A percentile compares a stretch with the other conserved stretches of the same genome.
Evolutionary conservation across 2,797 vertebrate species (phyloP).

Genomic region (Sylvilagus floridanus): DNA sequence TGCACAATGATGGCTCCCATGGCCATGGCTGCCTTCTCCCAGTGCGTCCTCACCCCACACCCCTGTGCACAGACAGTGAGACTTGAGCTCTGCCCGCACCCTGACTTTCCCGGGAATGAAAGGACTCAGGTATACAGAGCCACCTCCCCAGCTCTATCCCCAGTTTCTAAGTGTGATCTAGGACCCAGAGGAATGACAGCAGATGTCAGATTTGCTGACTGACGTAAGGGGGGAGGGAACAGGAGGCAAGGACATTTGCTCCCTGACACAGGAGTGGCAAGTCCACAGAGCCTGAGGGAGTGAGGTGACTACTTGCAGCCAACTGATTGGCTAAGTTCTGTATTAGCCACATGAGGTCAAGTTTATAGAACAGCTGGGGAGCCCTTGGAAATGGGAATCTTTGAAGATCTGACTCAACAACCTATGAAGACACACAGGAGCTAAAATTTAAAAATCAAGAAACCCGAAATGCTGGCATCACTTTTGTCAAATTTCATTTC

Average conservation of each 20-base stretch:
- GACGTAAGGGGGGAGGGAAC: neutral
- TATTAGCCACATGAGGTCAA: neutral
- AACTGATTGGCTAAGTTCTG: neutral
- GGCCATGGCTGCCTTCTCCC: too few species aligned
- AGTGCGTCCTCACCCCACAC: too few species aligned
- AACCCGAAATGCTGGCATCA: neutral
- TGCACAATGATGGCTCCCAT: too few species aligned
- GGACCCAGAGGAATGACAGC: accelerated
- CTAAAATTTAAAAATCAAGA: neutral
- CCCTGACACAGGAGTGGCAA: neutral
- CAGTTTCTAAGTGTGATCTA: neutral
- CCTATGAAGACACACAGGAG: neutral
- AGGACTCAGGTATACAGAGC: neutral
- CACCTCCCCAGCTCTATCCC: neutral
- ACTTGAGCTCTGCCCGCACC: too few species aligned
- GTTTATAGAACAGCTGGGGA: neutral
- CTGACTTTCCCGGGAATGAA: neutral
- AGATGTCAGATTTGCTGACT: neutral
- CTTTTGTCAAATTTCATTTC: too few species aligned
- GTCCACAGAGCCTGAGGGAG: neutral
- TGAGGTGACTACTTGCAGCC: neutral
- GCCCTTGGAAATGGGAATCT: neutral
- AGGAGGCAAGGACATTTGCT: neutral
- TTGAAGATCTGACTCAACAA: neutral
- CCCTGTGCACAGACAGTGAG: accelerated